A percentile compares a stretch with the other conserved stretches of the same genome.
These are phyloP conservation scores for Zapornia atra DNA, from an alignment of 2,113 vertebrate genomes.

Conservation along the genomic window DNA sequence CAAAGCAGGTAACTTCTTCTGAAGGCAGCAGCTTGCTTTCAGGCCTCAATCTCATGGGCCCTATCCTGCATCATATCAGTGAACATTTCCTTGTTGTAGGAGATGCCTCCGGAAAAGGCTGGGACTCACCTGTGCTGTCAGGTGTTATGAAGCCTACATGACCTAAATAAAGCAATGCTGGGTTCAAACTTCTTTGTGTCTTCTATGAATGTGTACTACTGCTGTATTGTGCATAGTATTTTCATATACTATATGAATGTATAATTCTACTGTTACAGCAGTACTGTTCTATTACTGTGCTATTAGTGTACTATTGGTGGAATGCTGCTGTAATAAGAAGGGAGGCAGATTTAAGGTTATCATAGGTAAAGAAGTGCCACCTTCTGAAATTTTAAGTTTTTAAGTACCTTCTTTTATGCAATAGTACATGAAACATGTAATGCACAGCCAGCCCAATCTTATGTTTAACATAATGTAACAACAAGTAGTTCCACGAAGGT, in stretches of 20 bases:
- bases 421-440: neutral
- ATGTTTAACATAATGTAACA: neutral
- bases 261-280: neutral
- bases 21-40: neutral
- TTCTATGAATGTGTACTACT: neutral
- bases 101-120: neutral
- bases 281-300: no score
- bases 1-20: neutral
- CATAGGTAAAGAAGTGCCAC: neutral
- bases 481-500: neutral
- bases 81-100: neutral
- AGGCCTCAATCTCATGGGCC: neutral
- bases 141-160: neutral
- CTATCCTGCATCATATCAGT: neutral
- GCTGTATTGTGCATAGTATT: neutral
- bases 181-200: neutral
- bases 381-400: neutral
- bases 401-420: neutral
- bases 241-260: neutral
- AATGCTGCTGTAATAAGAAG: neutral
- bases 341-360: neutral
- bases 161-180: neutral
- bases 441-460: neutral
- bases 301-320: neutral
- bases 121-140: neutral